Conservation (phyloP, 2,888 invertebrate species). For the Drosophila monieri region DNA sequence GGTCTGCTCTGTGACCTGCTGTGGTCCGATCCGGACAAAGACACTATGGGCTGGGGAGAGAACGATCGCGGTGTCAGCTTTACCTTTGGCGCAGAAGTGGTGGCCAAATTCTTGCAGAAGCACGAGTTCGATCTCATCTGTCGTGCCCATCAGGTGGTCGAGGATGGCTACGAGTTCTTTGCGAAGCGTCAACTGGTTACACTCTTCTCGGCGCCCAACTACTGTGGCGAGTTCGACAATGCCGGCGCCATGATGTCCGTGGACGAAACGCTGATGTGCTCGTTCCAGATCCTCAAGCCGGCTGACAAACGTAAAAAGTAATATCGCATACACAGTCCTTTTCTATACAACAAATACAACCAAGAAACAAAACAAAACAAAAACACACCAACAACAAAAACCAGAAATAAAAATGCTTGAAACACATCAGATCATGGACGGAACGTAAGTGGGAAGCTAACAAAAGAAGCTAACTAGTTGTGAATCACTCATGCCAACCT, state of each 20-base stretch:
- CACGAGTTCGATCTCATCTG: slow-evolving; percentile 99
- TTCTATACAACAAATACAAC: slow-evolving; percentile 49
- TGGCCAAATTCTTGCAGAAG: slow-evolving; percentile 99
- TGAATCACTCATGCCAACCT: slow-evolving; percentile 46
- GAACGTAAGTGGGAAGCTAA: slow-evolving; percentile 59
- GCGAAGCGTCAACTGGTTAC: slow-evolving; percentile 98
- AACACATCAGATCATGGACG: slow-evolving; percentile 51
- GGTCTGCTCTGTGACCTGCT: slow-evolving; percentile 98
- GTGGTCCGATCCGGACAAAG: slow-evolving; percentile 99
- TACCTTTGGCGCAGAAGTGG: slow-evolving; percentile 99
- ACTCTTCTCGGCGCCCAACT: slow-evolving; percentile 96
- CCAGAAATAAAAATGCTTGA: slow-evolving; percentile 42
- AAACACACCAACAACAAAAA: slow-evolving; percentile 46
- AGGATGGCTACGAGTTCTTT: slow-evolving; percentile 99
- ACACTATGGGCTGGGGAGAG: slow-evolving; percentile 99
- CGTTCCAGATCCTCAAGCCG: slow-evolving; percentile 98
- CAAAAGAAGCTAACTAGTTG: slow-evolving; percentile 20
- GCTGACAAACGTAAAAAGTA: slow-evolving; percentile 97
- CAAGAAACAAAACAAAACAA: slow-evolving; percentile 21
- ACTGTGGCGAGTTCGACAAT: slow-evolving; percentile 96
- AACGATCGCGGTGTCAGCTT: slow-evolving; percentile 99
- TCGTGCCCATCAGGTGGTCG: slow-evolving; percentile 99
- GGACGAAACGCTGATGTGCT: slow-evolving; percentile 99
- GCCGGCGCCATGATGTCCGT: slow-evolving; percentile 99
- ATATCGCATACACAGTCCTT: slow-evolving; percentile 59